Evolutionary conservation across 2,888 invertebrate species (phyloP), one percentile per base, ranked within the genome.

Genomic region (Geotrupes spiniger): DNA sequence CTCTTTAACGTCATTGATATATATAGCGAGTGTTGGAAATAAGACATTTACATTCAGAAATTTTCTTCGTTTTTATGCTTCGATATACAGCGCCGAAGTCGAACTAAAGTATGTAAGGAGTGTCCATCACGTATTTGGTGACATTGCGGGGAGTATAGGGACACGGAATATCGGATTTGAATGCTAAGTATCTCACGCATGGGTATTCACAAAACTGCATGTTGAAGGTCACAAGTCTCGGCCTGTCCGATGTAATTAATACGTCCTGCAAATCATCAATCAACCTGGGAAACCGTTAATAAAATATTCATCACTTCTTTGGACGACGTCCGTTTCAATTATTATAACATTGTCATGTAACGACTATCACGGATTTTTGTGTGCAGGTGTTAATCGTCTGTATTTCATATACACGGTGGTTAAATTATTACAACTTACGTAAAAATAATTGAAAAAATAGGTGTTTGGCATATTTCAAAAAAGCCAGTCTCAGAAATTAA

Each of bases 91-190:
- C 46, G 33, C 28, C 40, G 27, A 36, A 46, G 40, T 40, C 31
- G 47, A 49, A 43, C 42, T 50, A 42, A 57, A 54, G 60, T 67
- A 68, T 68, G 65, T 63, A 65, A 68, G 72, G 72, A 70, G 71
- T 70, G 72, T 69, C 70, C 64, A 70, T 70, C 72, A 71, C 72
- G 72, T 72, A 71, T 69, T 68, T 64, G 69, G 71, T 71, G 72
- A 71, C 72, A 71, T 71, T 69, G 70, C 63, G 68, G 67, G 66
- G 67, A 69, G 68, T 69, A 68, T 66, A 66, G 65, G 70, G 66
- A 68, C 70, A 68, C 62, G 48, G 54, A 61, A 53, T 61, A 58
- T 59, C 60, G 63, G 64, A 60, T 60, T 54, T 64, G 71, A 64
- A 71, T 71, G 64, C 58, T 64, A 70, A 70, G 56, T 58, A 65